Base-by-base conservation (phyloP, 2,888 invertebrate genomes). In the Synanthedon tipuliformis region DNA sequence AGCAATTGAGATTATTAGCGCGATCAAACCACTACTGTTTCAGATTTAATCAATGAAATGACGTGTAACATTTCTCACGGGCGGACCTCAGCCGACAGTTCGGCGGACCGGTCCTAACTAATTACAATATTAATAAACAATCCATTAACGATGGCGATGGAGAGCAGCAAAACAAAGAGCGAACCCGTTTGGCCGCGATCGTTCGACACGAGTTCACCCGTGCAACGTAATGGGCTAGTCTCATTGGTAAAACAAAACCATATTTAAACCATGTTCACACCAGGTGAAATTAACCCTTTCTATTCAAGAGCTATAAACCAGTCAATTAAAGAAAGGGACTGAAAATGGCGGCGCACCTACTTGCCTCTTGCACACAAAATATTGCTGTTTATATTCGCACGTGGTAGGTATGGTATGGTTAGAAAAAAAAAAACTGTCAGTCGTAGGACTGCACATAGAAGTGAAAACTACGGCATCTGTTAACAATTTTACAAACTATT, bases 71-170 rank as follows among this genome's bases (percentile, higher is more conserved):
- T 64, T 70, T 69, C 68, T 68, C 62, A 67, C 64, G 63, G 52
- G 52, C 34, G 53, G 40, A 52, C 55, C 52, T 54, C 52, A 55
- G 41, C 50, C 50, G 34, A 40, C 48, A 48, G 52, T 34, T 34
- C 34, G 34, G 34, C 34, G 34, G 34, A 34, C 57, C 57, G 58
- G 59, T 63, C 57, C 52, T 55, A 59, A 58, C 62, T 74, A 76
- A 78, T 77, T 73, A 74, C 69, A 73, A 73, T 71, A 71, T 73
- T 76, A 74, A 74, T 78, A 78, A 75, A 73, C 72, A 72, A 73
- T 71, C 71, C 71, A 76, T 78, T 78, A 72, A 66, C 64, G 64
- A 65, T 60, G 61, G 48, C 40, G 65, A 65, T 60, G 61, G 48
- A 48, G 53, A 53, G 50, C 57, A 69, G 69, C 62, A 65, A 61